These are phyloP conservation scores for Dipodomys ordii DNA, from an alignment of 2,113 vertebrate genomes.

Conservation along the genomic window DNA sequence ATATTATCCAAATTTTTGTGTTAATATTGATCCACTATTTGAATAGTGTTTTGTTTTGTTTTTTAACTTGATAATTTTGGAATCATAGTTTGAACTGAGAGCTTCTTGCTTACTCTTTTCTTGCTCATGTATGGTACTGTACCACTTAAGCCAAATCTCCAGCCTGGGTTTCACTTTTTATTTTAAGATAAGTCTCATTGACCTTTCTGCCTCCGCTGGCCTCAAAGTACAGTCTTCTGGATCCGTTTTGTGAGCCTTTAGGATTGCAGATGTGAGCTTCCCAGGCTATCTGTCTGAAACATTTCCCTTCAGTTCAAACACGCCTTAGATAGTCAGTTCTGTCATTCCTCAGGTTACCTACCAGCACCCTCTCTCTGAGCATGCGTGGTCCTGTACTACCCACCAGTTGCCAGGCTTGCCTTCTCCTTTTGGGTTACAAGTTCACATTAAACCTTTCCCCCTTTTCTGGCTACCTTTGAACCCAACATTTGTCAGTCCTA, in stretches of 20 bases:
- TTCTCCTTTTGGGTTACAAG: not conserved
- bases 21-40: not conserved
- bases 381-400: fast-evolving
- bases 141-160: too few species aligned
- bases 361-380: not conserved
- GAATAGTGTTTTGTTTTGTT: not conserved
- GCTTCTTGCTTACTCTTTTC: too few species aligned
- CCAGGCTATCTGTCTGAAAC: too few species aligned
- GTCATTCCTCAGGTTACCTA: not conserved
- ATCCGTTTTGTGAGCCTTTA: too few species aligned
- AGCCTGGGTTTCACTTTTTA: too few species aligned
- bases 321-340: not conserved
- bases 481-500: not conserved
- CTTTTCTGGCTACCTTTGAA: not conserved
- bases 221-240: too few species aligned
- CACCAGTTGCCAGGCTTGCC: not conserved
- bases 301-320: not conserved
- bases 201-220: too few species aligned
- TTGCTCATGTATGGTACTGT: too few species aligned
- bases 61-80: too few species aligned
- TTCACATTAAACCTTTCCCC: not conserved
- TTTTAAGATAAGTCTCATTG: too few species aligned
- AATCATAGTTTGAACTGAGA: too few species aligned
- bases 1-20: not conserved
- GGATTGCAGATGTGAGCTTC: too few species aligned